A percentile compares a stretch with the other conserved stretches of the same genome.
Conservation (phyloP, 2,888 invertebrate genomes). For the Pardosa pseudoannulata region DNA sequence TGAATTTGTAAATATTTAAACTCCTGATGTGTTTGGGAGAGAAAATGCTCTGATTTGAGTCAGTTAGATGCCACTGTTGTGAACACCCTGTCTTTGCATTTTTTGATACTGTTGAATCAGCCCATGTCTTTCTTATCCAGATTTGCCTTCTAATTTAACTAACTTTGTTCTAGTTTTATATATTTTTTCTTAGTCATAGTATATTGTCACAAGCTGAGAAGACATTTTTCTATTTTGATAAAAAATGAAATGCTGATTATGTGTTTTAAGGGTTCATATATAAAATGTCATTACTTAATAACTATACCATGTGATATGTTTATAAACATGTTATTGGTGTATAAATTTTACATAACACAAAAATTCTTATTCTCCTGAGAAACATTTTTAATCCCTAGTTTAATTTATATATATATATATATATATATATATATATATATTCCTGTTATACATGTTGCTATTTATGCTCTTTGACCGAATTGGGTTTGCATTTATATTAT, state of each 20-base stretch:
- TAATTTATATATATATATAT: background rate
- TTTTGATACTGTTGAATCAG: slow-evolving; percentile 9
- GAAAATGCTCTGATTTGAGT: background rate
- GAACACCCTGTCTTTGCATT: slow-evolving; percentile 11
- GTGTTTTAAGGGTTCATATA: background rate
- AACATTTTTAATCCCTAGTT: background rate
- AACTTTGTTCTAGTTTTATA: background rate
- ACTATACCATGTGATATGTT: slow-evolving; percentile 2
- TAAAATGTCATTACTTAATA: background rate
- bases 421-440: background rate
- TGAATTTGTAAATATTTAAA: too few relatives aligned
- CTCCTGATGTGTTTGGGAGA: too few relatives aligned
- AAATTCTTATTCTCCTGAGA: background rate
- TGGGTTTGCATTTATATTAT: too few relatives aligned
- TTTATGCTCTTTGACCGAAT: background rate
- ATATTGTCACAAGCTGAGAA: background rate
- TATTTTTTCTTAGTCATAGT: background rate
- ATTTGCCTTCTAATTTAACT: slow-evolving; percentile 18
- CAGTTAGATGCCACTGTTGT: background rate
- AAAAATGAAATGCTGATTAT: background rate
- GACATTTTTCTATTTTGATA: background rate
- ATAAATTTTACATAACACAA: background rate
- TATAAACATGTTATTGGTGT: slow-evolving; percentile 6
- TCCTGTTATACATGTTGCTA: background rate
- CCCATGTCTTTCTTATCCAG: slow-evolving; percentile 21